Conservation (phyloP, 2,113 vertebrate species). For the Heteronetta atricapilla region DNA sequence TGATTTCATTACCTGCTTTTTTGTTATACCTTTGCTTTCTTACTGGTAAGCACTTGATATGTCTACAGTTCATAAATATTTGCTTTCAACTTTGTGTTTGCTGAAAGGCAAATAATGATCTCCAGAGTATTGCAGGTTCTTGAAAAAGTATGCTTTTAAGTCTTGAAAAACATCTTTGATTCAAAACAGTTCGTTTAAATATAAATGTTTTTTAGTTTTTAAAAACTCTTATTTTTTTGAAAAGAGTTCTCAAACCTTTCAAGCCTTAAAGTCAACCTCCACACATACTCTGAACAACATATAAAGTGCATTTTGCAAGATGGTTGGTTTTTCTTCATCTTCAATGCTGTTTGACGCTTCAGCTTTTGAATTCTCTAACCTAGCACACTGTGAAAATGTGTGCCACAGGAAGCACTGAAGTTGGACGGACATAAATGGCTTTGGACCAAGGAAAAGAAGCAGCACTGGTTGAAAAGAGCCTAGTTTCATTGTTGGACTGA, state of each 20-base stretch:
- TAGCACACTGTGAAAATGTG: background rate
- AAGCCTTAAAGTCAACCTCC: background rate
- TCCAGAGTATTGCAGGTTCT: background rate
- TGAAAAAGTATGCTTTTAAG: background rate
- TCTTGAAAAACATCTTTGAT: background rate
- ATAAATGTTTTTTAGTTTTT: background rate
- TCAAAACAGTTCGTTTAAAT: background rate
- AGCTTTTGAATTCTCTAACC: background rate
- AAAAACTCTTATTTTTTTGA: background rate
- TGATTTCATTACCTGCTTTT: background rate
- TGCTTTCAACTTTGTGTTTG: background rate
- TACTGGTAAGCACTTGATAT: background rate
- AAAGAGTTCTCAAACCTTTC: background rate
- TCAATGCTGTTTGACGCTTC: background rate
- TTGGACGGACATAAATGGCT: background rate
- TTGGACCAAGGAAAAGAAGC: background rate
- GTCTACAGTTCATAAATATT: background rate
- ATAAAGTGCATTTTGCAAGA: background rate
- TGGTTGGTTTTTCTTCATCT: background rate
- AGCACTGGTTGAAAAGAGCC: background rate
- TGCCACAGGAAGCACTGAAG: background rate
- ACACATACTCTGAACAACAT: background rate
- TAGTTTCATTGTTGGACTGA: background rate
- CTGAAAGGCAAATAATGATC: background rate
- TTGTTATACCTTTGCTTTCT: background rate